Conservation (phyloP, 2,888 invertebrate species). For the Iphiclides podalirius region DNA sequence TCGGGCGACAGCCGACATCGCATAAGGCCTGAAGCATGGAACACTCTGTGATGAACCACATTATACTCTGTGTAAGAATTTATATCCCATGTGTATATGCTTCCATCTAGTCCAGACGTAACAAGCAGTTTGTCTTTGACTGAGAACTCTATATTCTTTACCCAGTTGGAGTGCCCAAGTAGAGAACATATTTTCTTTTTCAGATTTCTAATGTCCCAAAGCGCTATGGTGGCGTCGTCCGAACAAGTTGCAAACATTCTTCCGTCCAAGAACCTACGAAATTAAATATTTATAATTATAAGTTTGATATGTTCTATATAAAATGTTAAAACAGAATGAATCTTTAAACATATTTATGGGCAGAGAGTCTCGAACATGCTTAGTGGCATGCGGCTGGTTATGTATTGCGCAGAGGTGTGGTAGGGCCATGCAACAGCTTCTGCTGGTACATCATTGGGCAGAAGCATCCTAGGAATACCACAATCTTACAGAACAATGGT, state of each 20-base stretch:
- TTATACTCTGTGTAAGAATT: constrained; percentile 91
- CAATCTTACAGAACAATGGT: no score
- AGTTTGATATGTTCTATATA: no score
- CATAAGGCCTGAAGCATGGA: constrained; percentile 92
- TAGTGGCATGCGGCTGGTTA: no score
- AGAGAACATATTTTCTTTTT: constrained; percentile 88
- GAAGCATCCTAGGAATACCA: no score
- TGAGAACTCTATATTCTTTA: constrained; percentile 97
- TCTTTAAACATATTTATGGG: not conserved
- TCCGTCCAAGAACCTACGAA: constrained; percentile 89
- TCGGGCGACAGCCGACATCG: constrained; percentile 93
- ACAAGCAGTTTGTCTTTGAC: constrained; percentile 90
- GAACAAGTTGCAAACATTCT: constrained; percentile 95
- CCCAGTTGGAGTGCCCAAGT: constrained; percentile 96
- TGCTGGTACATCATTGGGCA: no score
- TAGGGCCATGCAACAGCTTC: no score
- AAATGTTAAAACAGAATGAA: no score
- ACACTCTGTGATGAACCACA: constrained; percentile 88
- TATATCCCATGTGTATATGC: constrained; percentile 96
- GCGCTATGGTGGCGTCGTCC: constrained; percentile 94
- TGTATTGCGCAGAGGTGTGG: no score
- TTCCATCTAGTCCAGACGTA: constrained; percentile 95
- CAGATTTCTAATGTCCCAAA: constrained; percentile 95
- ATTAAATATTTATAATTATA: no score
- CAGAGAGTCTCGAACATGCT: no score